phyloP scores from a whole-genome alignment of 37 sponge, comb jelly and placozoan species.

The Geodia barretti region DNA sequence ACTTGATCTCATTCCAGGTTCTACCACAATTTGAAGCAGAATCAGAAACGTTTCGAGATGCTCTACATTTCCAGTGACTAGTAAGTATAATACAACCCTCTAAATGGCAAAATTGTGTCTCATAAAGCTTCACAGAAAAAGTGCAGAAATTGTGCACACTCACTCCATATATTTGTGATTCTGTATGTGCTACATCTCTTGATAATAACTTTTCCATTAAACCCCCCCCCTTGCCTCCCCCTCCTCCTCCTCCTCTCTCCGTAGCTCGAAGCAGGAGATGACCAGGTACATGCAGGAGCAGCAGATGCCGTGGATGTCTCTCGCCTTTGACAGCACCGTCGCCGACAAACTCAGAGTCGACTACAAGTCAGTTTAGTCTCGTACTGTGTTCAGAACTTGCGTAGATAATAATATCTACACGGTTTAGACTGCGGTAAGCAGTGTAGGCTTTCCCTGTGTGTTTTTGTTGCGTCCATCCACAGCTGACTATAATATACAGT shows the following conservation, averaged over 20 bases:
- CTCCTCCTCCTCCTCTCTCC: too few relatives aligned
- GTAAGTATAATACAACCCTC: slow-evolving; percentile 39
- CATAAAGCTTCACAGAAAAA: too few relatives aligned
- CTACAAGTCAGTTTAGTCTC: slow-evolving; percentile 49
- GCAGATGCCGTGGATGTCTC: slow-evolving; percentile 65
- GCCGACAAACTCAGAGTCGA: slow-evolving; percentile 50
- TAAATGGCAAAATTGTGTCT: too few relatives aligned
- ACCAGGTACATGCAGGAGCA: slow-evolving; percentile 67
- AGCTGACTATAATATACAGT: too few relatives aligned
- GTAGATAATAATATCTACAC: too few relatives aligned
- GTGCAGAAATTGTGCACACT: too few relatives aligned
- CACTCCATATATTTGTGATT: neutral
- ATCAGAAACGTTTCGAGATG: slow-evolving; percentile 53
- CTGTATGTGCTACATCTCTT: neutral
- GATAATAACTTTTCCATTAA: neutral
- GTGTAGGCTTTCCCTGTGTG: too few relatives aligned
- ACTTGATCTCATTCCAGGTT: slow-evolving; percentile 48
- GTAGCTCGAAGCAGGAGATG: slow-evolving; percentile 68
- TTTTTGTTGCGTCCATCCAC: too few relatives aligned
- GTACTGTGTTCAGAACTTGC: neutral
- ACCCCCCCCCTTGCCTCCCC: neutral
- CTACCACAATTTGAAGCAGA: slow-evolving; percentile 68
- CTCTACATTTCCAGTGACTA: slow-evolving; percentile 87
- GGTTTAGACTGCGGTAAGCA: too few relatives aligned
- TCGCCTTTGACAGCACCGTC: slow-evolving; percentile 29